phyloP scores from a whole-genome alignment of 2,888 invertebrate genomes.

The Dexiosoma caninum region DNA sequence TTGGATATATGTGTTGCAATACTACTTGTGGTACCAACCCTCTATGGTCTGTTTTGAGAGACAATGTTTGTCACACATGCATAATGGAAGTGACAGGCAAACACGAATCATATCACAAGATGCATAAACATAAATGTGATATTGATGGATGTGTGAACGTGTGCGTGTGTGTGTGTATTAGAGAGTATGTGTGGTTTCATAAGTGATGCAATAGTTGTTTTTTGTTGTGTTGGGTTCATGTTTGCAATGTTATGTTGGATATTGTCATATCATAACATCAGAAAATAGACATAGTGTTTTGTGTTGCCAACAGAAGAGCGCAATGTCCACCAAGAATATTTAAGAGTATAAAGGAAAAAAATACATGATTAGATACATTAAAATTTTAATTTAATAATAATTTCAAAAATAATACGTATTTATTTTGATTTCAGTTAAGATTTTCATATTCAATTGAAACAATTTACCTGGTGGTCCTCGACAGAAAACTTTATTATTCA shows the following conservation, averaged over 20 bases:
- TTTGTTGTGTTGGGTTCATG: constrained; percentile 2
- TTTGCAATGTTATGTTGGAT: constrained; percentile 48
- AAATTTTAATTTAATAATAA: background rate
- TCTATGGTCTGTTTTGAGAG: constrained; percentile 69
- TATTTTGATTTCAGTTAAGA: background rate
- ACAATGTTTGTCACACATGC: constrained; percentile 40
- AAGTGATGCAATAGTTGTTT: constrained; percentile 1
- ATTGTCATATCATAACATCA: constrained; percentile 44
- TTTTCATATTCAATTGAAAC: background rate
- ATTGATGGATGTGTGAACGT: constrained; percentile 30
- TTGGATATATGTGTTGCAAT: constrained; percentile 75
- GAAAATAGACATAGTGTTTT: constrained; percentile 21
- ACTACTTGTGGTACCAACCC: no score
- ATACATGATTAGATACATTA: background rate
- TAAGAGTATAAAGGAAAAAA: background rate
- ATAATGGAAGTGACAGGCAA: background rate
- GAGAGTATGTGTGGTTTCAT: background rate
- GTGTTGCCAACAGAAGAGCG: background rate
- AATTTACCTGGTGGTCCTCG: constrained; percentile 80
- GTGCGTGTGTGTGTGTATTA: no score
- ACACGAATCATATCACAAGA: constrained; percentile 14
- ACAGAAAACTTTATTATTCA: constrained; percentile 81
- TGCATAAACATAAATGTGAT: constrained; percentile 5
- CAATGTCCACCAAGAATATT: constrained; percentile 21
- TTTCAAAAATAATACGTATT: background rate